These are phyloP conservation scores for Heliocidaris erythrogramma DNA, from an alignment of 35 echinoderm and acorn worm species.

Conservation along the genomic window DNA sequence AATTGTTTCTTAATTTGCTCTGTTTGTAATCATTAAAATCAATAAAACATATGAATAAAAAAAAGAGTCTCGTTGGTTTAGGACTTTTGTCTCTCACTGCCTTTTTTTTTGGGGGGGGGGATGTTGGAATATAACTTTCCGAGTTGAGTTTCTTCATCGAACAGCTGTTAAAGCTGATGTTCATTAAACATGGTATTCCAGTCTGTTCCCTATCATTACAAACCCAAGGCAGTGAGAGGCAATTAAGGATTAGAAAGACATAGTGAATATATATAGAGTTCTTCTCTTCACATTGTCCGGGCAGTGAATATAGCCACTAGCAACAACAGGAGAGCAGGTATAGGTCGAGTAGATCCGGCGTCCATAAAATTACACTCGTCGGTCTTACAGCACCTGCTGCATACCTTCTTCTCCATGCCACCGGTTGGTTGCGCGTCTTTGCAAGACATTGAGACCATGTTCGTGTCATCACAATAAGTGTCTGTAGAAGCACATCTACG, in stretches of 20 bases:
- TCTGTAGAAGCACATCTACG: not conserved
- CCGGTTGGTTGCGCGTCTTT: not conserved
- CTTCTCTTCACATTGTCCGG: not conserved
- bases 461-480: not conserved
- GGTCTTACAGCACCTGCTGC: not conserved
- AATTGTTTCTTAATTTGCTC: too few species aligned
- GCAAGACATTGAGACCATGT: not conserved
- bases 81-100: too few species aligned
- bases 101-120: too few species aligned
- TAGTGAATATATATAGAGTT: not conserved
- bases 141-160: too few species aligned
- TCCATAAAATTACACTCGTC: not conserved
- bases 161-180: too few species aligned
- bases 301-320: not conserved
- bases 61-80: too few species aligned
- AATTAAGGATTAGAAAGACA: not conserved
- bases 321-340: not conserved
- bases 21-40: too few species aligned
- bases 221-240: too few species aligned
- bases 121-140: too few species aligned
- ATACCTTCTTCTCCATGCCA: not conserved
- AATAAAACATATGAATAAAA: too few species aligned
- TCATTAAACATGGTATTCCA: too few species aligned
- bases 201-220: too few species aligned
- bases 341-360: not conserved